phyloP scores from a whole-genome alignment of 2,113 vertebrate species.

The Hirundichthys speculiger region DNA sequence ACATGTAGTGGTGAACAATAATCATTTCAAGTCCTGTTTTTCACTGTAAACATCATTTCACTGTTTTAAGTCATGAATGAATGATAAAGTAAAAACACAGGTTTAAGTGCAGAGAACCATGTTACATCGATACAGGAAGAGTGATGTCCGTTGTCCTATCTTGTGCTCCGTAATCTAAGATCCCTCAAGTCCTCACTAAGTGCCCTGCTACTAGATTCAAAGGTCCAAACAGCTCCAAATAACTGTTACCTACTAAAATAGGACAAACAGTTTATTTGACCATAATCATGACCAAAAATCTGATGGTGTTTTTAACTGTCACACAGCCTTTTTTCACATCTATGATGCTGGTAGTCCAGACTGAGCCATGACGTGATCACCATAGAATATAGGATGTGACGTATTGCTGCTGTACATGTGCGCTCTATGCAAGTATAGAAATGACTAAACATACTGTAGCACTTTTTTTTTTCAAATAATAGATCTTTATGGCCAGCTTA shows the following conservation, averaged over 20 bases:
- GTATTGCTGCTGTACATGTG: slow-evolving; percentile 78
- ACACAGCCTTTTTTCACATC: slow-evolving; percentile 26
- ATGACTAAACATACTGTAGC: slow-evolving; percentile 73
- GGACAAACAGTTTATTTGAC: slow-evolving; percentile 20
- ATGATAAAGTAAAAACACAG: slow-evolving; percentile 2
- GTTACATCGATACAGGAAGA: slow-evolving; percentile 44
- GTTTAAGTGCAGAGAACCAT: slow-evolving; percentile 56
- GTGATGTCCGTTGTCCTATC: slow-evolving; percentile 45
- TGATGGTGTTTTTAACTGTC: slow-evolving; percentile 21
- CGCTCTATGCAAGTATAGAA: slow-evolving; percentile 75
- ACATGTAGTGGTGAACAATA: slow-evolving; percentile 4
- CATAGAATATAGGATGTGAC: slow-evolving; percentile 51
- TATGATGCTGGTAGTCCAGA: slow-evolving; percentile 23
- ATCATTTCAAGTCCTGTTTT: slow-evolving; percentile 19
- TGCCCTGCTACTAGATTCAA: slow-evolving; percentile 40
- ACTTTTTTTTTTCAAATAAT: slow-evolving; percentile 71
- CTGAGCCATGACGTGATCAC: slow-evolving; percentile 45
- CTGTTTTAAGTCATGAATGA: not conserved
- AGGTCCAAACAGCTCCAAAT: slow-evolving; percentile 54
- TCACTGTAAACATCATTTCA: slow-evolving; percentile 28
- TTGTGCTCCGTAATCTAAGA: slow-evolving; percentile 65
- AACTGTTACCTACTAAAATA: slow-evolving; percentile 5
- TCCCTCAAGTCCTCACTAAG: slow-evolving; percentile 35
- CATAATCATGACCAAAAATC: slow-evolving; percentile 6
- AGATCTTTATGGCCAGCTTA: slow-evolving; percentile 54